Evolutionary conservation across 2,888 invertebrate species (phyloP).

Genomic region (Phortica okadai): DNA sequence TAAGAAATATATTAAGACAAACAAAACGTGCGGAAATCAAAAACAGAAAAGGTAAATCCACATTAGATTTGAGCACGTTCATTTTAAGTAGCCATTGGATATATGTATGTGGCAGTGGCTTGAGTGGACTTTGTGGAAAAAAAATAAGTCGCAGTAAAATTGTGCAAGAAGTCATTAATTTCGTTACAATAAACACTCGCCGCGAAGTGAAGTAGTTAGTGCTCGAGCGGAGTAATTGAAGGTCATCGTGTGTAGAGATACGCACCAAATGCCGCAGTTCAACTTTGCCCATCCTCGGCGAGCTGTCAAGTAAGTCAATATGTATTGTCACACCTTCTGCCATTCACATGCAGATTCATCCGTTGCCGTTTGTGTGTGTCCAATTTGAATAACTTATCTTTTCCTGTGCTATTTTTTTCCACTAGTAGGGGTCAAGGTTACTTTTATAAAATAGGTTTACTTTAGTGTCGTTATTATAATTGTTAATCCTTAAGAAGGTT

Average conservation of each 20-base stretch:
- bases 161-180: not conserved
- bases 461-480: constrained; percentile 40
- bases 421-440: constrained; percentile 60
- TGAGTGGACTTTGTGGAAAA: constrained; percentile 2
- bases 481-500: not conserved
- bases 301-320: constrained; percentile 48
- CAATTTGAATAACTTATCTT: constrained; percentile 46
- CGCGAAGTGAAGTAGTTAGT: not conserved
- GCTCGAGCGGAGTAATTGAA: constrained; percentile 2
- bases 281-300: too few species aligned
- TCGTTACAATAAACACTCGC: not conserved
- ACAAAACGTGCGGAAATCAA: not conserved
- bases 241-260: not conserved
- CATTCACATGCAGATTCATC: too few species aligned
- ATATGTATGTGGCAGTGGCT: not conserved
- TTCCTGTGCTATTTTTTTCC: constrained; percentile 10
- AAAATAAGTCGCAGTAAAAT: not conserved
- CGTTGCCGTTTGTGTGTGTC: constrained; percentile 35
- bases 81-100: too few species aligned
- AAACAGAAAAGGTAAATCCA: not conserved
- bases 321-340: not conserved
- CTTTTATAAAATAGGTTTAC: constrained; percentile 49
- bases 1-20: not conserved
- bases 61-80: too few species aligned
- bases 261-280: too few species aligned